Evolutionary conservation across 2,113 vertebrate genomes (phyloP).

Genomic region (Gavia stellata): DNA sequence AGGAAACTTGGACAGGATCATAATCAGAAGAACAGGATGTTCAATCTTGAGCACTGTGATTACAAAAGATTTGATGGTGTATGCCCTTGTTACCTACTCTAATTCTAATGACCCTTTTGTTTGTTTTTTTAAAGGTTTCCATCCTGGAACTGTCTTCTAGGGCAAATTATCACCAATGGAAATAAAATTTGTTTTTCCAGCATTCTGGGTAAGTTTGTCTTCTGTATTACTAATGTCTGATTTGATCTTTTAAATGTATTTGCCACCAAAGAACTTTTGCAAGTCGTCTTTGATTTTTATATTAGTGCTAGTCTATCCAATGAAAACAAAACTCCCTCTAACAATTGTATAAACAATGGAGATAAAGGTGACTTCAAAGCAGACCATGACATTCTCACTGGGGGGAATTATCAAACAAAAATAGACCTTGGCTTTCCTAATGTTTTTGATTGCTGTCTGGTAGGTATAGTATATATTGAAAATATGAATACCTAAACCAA

Average conservation of each 20-base stretch:
- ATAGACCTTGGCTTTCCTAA: not conserved
- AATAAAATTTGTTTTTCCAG: constrained; percentile 26
- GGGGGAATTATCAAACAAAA: not conserved
- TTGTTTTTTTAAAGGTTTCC: not conserved
- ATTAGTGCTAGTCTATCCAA: not conserved
- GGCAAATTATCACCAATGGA: constrained; percentile 34
- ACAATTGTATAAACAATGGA: not conserved
- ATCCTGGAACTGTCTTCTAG: not conserved
- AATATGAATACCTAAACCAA: not conserved
- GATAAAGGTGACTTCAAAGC: not conserved
- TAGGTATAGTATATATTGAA: not conserved
- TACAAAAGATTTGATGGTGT: not conserved
- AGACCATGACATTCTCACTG: not conserved
- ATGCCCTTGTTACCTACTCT: not conserved
- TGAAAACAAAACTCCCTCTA: not conserved
- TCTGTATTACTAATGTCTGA: not conserved
- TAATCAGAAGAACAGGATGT: constrained; percentile 3
- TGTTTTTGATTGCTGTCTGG: not conserved
- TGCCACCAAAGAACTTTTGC: not conserved
- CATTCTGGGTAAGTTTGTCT: constrained; percentile 28
- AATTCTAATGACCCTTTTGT: constrained; percentile 10
- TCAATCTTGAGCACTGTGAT: constrained; percentile 19
- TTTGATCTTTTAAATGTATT: not conserved
- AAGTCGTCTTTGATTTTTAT: not conserved
- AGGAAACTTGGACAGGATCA: constrained; percentile 16